Evolutionary conservation across 2,113 vertebrate genomes (phyloP), one percentile per base, ranked within the genome.

Genomic region (Indicator indicator): DNA sequence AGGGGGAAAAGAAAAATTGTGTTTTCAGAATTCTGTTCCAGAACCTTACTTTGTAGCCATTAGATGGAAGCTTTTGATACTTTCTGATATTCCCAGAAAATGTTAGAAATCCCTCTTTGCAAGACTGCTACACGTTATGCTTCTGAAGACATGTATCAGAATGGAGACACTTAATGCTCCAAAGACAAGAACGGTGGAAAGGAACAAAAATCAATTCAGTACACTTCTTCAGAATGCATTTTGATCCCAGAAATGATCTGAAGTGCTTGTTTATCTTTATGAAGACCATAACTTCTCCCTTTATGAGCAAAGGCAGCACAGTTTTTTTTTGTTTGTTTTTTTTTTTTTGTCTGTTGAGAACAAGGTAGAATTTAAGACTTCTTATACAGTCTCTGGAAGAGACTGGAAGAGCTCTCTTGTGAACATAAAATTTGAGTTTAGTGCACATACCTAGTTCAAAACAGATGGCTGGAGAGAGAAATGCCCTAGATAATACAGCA

Each of bases 391-490:
- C 42, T 62, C 26, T 71, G 32, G 32, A 71, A 89, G 58, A 75
- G n/a, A 54, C 44, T 54, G 44, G 26, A 73, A 58, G 74, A 79
- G 65, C 76, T 94, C n/a, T 91, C n/a, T 14, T 63, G 16, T 63
- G 64, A 86, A 55, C 36, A 18, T 62, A 82, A 85, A 86, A 83
- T 85, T 55, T 63, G 59, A 87, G 56, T 92, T 90, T 58, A 85
- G 16, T 76, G 36, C 10, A 8, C 68, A 69, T 68, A 73, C 32
- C 62, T 32, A 26, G 24, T 68, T 84, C 64, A 69, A 89, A 96
- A 93, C 81, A 94, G 83, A 84, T 84, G 89, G 72, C 58, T 83
- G 58, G 73, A 56, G 63, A 56, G 70, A 73, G 36, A 76, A 84
- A n/a, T 83, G 76, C 23, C 68, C 82, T 79, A 81, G 63, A 81